Evolutionary conservation across 1,140 invertebrate species (phyloP).

Genomic region (Camponotus vicinus): DNA sequence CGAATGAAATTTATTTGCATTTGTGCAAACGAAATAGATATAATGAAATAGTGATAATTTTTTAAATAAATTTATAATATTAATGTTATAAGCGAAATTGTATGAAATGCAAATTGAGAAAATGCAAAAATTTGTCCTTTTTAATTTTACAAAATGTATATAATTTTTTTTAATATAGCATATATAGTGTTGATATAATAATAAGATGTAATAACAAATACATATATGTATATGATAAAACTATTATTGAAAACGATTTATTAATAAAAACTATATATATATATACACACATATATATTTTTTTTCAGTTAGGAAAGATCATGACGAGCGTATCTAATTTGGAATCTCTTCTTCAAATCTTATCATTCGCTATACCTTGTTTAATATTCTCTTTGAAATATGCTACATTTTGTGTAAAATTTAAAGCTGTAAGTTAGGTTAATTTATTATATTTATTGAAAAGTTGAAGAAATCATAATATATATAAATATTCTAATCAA

Average conservation of each 20-base stretch:
- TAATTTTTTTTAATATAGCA: background rate
- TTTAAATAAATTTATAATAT: background rate
- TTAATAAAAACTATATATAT: background rate
- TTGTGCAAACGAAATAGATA: background rate
- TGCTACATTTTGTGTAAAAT: slow-evolving; percentile 21
- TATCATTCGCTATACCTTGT: slow-evolving; percentile 23
- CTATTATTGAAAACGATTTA: background rate
- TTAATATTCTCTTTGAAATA: slow-evolving; percentile 8
- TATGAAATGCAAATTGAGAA: background rate
- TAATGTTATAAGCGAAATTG: background rate
- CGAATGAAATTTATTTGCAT: background rate
- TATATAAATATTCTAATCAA: slow-evolving; percentile 3
- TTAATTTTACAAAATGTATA: background rate
- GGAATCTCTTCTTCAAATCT: background rate
- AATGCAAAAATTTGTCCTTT: background rate
- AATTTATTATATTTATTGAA: background rate
- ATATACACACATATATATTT: background rate
- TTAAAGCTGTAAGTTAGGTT: slow-evolving; percentile 7
- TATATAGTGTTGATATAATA: background rate
- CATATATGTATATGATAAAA: background rate
- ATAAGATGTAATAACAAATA: background rate
- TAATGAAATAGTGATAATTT: background rate
- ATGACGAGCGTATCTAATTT: background rate
- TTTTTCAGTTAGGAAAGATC: slow-evolving; percentile 16
- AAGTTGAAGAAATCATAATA: background rate